Percentiles rank a stretch among this genome's conserved stretches.
Evolutionary conservation across 2,888 invertebrate species (phyloP).

Genomic region (Serrognathus titanus): DNA sequence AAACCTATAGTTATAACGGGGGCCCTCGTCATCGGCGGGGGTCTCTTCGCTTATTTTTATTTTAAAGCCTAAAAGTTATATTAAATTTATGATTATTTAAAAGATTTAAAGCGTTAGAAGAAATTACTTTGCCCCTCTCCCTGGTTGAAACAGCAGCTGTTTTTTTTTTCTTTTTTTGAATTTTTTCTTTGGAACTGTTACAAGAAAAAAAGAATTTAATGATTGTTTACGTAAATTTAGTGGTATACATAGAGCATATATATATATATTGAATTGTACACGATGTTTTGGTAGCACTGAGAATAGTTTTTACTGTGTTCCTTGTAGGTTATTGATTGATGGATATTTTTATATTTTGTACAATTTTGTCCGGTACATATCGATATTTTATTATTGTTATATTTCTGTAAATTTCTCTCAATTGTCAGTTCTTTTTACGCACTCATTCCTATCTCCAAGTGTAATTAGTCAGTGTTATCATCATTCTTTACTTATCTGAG

Average conservation of each 20-base stretch:
- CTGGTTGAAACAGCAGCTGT: not conserved
- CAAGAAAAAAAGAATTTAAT: not conserved
- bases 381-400: not conserved
- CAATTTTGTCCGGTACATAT: not conserved
- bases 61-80: slow-evolving; percentile 40
- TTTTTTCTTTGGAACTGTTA: slow-evolving; percentile 1
- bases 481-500: no score
- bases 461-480: no score
- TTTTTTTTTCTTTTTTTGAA: not conserved
- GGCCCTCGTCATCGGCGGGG: slow-evolving; percentile 60
- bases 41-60: slow-evolving; percentile 61
- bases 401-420: no score
- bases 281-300: slow-evolving; percentile 32
- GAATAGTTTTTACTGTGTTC: not conserved
- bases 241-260: not conserved
- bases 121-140: no score
- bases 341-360: slow-evolving; percentile 4
- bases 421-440: no score
- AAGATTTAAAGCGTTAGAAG: no score
- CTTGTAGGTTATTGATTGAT: slow-evolving; percentile 3
- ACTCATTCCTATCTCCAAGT: no score
- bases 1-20: slow-evolving; percentile 71
- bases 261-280: slow-evolving; percentile 1
- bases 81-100: no score
- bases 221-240: not conserved